Conservation (phyloP, 1,140 invertebrate species). For the Liolophura sinensis region DNA sequence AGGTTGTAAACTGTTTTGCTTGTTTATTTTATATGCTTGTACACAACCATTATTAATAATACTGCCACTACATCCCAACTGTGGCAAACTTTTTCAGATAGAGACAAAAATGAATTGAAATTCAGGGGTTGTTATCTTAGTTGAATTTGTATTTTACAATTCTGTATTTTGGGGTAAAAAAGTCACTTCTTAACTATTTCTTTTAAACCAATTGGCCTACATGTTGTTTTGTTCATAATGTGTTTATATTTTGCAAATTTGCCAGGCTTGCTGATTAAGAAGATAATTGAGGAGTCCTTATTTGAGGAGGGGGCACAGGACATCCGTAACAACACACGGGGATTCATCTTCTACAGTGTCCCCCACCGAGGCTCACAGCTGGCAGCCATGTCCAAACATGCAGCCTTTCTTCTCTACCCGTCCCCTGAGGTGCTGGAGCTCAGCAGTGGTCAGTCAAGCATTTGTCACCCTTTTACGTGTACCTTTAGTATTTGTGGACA, state of each 20-base stretch:
- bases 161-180: too few relatives aligned
- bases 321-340: conserved; percentile 70
- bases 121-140: neutral
- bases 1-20: too few relatives aligned
- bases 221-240: neutral
- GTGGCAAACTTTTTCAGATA: too few relatives aligned
- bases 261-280: conserved; percentile 74
- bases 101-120: too few relatives aligned
- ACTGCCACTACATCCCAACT: too few relatives aligned
- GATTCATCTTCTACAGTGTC: conserved; percentile 78
- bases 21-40: too few relatives aligned
- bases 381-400: conserved; percentile 64
- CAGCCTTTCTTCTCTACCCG: conserved; percentile 69
- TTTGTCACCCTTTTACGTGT: conserved; percentile 1
- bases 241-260: conserved; percentile 6
- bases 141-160: neutral
- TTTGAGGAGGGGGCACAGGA: conserved; percentile 54
- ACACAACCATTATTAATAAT: too few relatives aligned
- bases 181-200: neutral
- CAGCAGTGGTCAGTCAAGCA: conserved; percentile 64
- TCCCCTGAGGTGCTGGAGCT: conserved; percentile 81
- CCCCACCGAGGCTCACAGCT: conserved; percentile 76
- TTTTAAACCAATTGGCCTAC: neutral
- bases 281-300: conserved; percentile 68
- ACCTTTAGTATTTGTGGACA: too few relatives aligned